These are phyloP conservation scores for Acanthacorydalis orientalis DNA, from an alignment of 2,888 invertebrate species.

Conservation along the genomic window DNA sequence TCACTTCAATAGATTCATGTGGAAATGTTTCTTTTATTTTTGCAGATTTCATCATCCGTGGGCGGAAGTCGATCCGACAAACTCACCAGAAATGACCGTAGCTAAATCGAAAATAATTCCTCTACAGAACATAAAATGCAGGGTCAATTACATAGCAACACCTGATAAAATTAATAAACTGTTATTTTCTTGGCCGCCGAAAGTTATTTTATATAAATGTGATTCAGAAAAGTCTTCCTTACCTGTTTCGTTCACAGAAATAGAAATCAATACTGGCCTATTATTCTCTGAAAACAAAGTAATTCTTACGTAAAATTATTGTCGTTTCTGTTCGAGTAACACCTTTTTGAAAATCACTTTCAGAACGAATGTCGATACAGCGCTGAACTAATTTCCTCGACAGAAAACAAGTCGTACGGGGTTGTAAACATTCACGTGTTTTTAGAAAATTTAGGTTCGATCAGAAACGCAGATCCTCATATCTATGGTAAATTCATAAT, in stretches of 20 bases:
- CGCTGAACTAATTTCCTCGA: constrained; percentile 15
- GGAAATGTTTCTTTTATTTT: constrained; percentile 5
- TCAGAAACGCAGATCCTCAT: neutral
- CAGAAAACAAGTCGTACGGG: constrained; percentile 15
- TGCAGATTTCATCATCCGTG: constrained; percentile 23
- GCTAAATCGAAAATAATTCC: constrained; percentile 13
- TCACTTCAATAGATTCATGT: neutral
- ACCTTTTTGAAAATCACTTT: constrained; percentile 5
- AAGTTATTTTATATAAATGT: constrained; percentile 18
- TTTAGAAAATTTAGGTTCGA: constrained; percentile 19
- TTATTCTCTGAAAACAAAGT: no score
- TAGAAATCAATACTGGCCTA: neutral
- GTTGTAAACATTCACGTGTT: constrained; percentile 15
- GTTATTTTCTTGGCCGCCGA: constrained; percentile 19
- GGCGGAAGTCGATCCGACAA: constrained; percentile 17
- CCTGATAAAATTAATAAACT: constrained; percentile 19
- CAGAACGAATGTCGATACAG: constrained; percentile 17
- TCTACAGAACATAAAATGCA: constrained; percentile 19
- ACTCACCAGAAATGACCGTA: constrained; percentile 14
- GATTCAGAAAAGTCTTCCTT: constrained; percentile 14
- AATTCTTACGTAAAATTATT: no score
- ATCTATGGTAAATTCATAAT: neutral
- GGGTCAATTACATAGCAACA: constrained; percentile 21
- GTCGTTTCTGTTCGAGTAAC: no score
- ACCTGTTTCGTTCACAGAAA: constrained; percentile 10